Evolutionary conservation across 2,888 invertebrate genomes (phyloP).

Genomic region (Heliothis peltigera): DNA sequence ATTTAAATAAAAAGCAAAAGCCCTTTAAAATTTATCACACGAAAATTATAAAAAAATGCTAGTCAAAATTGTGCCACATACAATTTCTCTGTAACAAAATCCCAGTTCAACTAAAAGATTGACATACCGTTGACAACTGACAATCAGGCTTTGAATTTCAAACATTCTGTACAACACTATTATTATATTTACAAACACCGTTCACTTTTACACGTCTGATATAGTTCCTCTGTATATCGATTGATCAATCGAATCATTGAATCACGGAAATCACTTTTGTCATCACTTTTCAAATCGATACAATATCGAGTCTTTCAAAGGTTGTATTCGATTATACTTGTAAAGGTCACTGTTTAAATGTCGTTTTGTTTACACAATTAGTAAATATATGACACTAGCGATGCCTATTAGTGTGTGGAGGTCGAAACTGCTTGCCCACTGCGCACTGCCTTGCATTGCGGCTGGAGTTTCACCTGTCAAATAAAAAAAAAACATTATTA

Average conservation of each 20-base stretch:
- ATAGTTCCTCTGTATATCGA: slow-evolving; percentile 7
- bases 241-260: slow-evolving; percentile 20
- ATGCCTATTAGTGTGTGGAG: slow-evolving; percentile 69
- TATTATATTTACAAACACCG: slow-evolving; percentile 60
- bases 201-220: slow-evolving; percentile 18
- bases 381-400: slow-evolving; percentile 65
- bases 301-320: slow-evolving; percentile 16
- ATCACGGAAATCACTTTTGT: slow-evolving; percentile 11
- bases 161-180: slow-evolving; percentile 62
- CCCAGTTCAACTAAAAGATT: slow-evolving; percentile 30
- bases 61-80: slow-evolving; percentile 5
- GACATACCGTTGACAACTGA: slow-evolving; percentile 38
- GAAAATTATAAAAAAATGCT: not conserved
- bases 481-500: slow-evolving; percentile 43
- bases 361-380: slow-evolving; percentile 59
- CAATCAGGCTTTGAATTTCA: slow-evolving; percentile 51
- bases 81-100: slow-evolving; percentile 20
- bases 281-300: slow-evolving; percentile 12
- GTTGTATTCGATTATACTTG: slow-evolving; percentile 20
- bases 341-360: slow-evolving; percentile 3
- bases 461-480: slow-evolving; percentile 95
- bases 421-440: slow-evolving; percentile 79
- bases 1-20: no score
- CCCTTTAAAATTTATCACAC: not conserved
- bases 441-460: slow-evolving; percentile 94